Evolutionary conservation across 1,140 invertebrate species (phyloP).

Genomic region (Coptotermes formosanus): DNA sequence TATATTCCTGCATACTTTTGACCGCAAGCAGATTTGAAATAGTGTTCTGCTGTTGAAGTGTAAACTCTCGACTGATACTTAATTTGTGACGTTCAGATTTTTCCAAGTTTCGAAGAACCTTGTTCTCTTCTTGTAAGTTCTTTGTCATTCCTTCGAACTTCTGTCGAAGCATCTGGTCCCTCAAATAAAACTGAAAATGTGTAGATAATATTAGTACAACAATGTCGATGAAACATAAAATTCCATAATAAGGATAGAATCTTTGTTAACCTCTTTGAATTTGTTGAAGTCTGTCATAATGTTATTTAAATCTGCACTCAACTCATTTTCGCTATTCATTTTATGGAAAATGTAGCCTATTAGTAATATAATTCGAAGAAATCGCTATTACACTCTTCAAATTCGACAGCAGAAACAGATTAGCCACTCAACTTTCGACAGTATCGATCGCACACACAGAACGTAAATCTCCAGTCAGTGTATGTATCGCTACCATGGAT

Average conservation of each 20-base stretch:
- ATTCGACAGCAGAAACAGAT: too few species aligned
- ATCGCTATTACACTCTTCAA: too few species aligned
- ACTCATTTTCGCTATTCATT: background rate
- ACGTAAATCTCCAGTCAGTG: too few species aligned
- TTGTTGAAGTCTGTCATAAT: background rate
- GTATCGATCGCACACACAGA: too few species aligned
- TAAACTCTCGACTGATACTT: background rate
- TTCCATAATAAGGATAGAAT: background rate
- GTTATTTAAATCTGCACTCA: background rate
- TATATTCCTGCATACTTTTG: background rate
- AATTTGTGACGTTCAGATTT: background rate
- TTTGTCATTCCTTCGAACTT: background rate
- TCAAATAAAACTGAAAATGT: slow-evolving; percentile 8
- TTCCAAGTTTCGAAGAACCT: background rate
- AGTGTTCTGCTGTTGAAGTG: background rate
- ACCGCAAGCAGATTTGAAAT: background rate
- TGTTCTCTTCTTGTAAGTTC: background rate
- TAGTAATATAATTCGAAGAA: too few species aligned
- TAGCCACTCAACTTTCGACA: too few species aligned
- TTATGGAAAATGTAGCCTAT: background rate
- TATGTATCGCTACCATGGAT: too few species aligned
- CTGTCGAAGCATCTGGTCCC: background rate
- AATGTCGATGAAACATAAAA: background rate
- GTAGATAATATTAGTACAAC: background rate
- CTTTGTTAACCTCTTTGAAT: background rate